phyloP scores from a whole-genome alignment of 2,888 invertebrate species.

The Byasa hedistus region DNA sequence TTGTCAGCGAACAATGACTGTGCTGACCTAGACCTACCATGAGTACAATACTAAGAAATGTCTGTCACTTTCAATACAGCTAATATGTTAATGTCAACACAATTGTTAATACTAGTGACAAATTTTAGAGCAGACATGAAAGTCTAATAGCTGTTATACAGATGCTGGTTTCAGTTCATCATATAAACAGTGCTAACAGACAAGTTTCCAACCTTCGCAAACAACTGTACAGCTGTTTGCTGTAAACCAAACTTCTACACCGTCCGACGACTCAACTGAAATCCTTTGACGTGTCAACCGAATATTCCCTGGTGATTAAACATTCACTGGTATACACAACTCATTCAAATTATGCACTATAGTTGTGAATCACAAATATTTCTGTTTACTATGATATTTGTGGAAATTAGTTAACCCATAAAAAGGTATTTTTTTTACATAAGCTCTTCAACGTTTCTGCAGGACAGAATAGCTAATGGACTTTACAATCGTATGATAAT shows the following conservation, averaged over 20 bases:
- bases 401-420: no score
- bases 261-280: background rate
- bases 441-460: no score
- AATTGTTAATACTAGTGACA: no score
- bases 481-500: no score
- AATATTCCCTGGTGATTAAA: background rate
- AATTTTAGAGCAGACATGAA: background rate
- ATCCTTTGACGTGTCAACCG: background rate
- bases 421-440: no score
- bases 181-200: background rate
- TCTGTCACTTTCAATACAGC: no score
- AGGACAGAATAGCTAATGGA: no score
- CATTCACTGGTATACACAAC: background rate
- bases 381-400: no score
- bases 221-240: background rate
- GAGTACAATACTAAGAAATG: no score
- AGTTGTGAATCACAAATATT: background rate
- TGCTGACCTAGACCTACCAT: no score
- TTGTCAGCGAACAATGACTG: no score
- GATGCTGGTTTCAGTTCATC: background rate
- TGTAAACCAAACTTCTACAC: constrained; percentile 6
- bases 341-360: background rate
- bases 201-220: background rate
- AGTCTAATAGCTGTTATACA: background rate
- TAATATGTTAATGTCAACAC: no score